Conservation (phyloP, 2,113 vertebrate genomes). For the Megaceryle maxima region DNA sequence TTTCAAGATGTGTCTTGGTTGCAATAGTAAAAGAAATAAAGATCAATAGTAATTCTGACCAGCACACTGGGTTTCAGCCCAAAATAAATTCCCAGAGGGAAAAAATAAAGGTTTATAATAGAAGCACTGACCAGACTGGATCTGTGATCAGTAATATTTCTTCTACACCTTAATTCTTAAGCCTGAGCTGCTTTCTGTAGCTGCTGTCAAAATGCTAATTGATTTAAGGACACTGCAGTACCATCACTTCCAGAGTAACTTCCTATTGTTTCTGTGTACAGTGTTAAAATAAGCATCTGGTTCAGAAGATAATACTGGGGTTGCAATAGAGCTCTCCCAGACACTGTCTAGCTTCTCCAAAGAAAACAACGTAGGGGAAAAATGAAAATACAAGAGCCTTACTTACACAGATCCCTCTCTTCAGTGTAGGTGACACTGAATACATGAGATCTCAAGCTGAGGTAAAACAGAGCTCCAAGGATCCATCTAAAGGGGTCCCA, state of each 20-base stretch:
- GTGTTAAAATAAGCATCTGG: neutral
- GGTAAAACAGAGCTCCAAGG: neutral
- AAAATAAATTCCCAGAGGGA: neutral
- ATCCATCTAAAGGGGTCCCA: neutral
- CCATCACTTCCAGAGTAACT: neutral
- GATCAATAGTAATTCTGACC: neutral
- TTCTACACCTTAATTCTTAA: neutral
- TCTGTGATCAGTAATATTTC: neutral
- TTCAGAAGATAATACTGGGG: neutral
- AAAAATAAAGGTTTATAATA: neutral
- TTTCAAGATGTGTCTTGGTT: neutral
- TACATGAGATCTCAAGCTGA: neutral
- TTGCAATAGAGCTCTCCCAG: neutral
- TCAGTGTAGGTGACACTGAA: neutral
- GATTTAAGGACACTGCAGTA: neutral
- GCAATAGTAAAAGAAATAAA: neutral
- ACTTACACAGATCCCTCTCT: neutral
- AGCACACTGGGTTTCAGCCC: neutral
- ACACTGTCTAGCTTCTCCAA: neutral
- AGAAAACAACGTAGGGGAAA: neutral
- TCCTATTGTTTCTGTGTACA: neutral
- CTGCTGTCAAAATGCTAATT: neutral
- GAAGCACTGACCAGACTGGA: neutral
- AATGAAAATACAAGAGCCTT: neutral
- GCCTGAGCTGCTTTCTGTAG: slow-evolving; percentile 32